Percentiles rank a stretch among this genome's conserved stretches.
These are phyloP conservation scores for Galeopsomyia nigrocyanea DNA, from an alignment of 2,888 invertebrate species.

Conservation along the genomic window DNA sequence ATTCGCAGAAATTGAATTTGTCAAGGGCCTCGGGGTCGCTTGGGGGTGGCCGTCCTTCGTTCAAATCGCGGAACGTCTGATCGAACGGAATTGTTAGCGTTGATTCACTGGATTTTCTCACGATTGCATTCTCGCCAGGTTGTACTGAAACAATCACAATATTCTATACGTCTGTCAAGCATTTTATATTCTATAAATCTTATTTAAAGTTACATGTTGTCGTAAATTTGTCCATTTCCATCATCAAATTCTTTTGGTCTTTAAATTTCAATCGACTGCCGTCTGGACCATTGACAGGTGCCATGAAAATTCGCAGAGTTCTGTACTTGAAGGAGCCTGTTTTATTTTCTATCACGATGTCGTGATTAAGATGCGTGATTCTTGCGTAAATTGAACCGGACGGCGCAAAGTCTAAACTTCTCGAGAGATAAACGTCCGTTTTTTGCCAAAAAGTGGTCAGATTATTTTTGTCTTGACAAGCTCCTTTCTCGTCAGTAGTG, in stretches of 20 bases:
- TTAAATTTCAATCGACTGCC: conserved; percentile 75
- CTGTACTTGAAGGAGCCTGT: conserved; percentile 77
- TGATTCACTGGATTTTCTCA: conserved; percentile 78
- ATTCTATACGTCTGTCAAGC: neutral
- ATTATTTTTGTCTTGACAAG: conserved; percentile 48
- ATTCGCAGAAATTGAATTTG: conserved; percentile 86
- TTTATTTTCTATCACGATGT: no score
- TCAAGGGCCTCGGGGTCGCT: conserved; percentile 70
- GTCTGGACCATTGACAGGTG: conserved; percentile 77
- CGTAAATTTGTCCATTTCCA: conserved; percentile 81
- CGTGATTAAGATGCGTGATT: conserved; percentile 84
- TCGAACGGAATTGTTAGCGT: conserved; percentile 88
- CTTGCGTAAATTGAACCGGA: conserved; percentile 80
- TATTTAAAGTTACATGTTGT: conserved; percentile 72
- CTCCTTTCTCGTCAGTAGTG: no score
- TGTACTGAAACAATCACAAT: conserved; percentile 70
- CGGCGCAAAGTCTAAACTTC: conserved; percentile 87
- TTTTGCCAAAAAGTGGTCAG: conserved; percentile 84
- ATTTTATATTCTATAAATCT: neutral
- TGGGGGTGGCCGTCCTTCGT: conserved; percentile 71
- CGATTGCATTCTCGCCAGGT: conserved; percentile 77
- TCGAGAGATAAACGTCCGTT: conserved; percentile 81
- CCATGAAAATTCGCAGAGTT: conserved; percentile 80
- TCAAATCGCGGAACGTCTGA: conserved; percentile 81
- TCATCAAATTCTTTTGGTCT: conserved; percentile 76